Evolutionary conservation across 1,140 invertebrate genomes (phyloP).

Genomic region (Lanistes nyassanus): DNA sequence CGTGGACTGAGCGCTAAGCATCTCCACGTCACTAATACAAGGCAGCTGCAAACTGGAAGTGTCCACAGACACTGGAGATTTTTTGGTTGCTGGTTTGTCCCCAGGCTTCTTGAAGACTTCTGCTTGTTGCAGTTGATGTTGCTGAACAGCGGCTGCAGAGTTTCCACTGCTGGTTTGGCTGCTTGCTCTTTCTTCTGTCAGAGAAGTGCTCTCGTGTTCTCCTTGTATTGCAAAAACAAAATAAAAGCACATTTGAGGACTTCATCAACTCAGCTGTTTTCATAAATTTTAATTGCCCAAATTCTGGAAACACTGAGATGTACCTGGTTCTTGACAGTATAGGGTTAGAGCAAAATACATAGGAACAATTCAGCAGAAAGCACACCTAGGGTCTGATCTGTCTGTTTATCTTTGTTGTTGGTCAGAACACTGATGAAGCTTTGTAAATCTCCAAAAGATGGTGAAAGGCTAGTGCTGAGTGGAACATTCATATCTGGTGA

Average conservation of each 20-base stretch:
- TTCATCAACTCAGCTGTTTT: too few relatives aligned
- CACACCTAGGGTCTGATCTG: neutral
- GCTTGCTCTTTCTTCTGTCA: neutral
- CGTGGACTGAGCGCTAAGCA: constrained; percentile 60
- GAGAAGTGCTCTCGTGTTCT: neutral
- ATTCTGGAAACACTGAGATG: too few relatives aligned
- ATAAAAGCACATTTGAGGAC: too few relatives aligned
- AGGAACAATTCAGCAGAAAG: too few relatives aligned
- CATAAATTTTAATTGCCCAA: too few relatives aligned
- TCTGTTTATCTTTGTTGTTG: neutral
- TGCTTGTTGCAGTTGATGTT: constrained; percentile 12
- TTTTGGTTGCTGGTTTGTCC: constrained; percentile 33
- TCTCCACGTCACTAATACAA: constrained; percentile 55
- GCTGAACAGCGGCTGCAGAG: neutral
- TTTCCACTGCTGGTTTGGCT: neutral
- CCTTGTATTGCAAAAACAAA: neutral
- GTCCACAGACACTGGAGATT: constrained; percentile 39
- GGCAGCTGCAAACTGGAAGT: constrained; percentile 35
- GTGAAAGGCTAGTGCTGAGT: neutral
- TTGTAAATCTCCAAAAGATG: constrained; percentile 11
- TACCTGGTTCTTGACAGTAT: too few relatives aligned
- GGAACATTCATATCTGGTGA: neutral
- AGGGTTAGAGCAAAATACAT: too few relatives aligned
- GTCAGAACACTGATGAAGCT: neutral
- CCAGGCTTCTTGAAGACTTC: constrained; percentile 36